phyloP scores from a whole-genome alignment of 2,113 vertebrate genomes.

The Hippocampus zosterae region DNA sequence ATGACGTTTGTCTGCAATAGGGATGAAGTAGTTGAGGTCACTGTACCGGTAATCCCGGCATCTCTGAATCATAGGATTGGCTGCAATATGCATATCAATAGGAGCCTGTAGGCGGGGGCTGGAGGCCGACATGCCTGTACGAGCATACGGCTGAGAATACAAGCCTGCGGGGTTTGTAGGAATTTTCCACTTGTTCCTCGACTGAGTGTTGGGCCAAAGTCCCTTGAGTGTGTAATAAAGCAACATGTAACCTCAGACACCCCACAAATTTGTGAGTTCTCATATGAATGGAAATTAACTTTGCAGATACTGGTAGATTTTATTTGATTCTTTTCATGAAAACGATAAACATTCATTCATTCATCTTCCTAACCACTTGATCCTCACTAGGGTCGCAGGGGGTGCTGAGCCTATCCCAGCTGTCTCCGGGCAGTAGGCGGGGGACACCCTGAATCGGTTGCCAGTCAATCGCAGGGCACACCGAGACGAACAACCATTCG shows the following conservation, averaged over 20 bases:
- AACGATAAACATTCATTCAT: too few species aligned
- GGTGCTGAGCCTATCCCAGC: too few species aligned
- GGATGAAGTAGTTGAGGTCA: neutral
- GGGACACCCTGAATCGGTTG: too few species aligned
- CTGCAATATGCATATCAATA: slow-evolving; percentile 25
- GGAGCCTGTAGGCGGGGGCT: neutral
- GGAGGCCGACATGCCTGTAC: slow-evolving; percentile 4
- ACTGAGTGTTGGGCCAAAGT: neutral
- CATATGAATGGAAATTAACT: neutral
- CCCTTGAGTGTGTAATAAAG: neutral
- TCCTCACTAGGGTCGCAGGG: too few species aligned
- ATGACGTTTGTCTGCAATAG: neutral
- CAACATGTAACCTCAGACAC: neutral
- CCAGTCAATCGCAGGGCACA: too few species aligned
- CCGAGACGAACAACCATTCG: too few species aligned
- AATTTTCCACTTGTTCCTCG: slow-evolving; percentile 20
- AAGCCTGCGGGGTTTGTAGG: slow-evolving; percentile 5
- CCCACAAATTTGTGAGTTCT: neutral
- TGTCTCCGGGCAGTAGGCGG: too few species aligned
- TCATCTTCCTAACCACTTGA: too few species aligned
- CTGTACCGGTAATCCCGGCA: neutral
- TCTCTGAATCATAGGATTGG: neutral
- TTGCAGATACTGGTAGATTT: neutral
- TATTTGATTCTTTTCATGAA: neutral
- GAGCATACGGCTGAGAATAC: slow-evolving; percentile 8